Base-by-base conservation (phyloP, 2,888 invertebrate genomes). In the Drosophila sordidula region DNA sequence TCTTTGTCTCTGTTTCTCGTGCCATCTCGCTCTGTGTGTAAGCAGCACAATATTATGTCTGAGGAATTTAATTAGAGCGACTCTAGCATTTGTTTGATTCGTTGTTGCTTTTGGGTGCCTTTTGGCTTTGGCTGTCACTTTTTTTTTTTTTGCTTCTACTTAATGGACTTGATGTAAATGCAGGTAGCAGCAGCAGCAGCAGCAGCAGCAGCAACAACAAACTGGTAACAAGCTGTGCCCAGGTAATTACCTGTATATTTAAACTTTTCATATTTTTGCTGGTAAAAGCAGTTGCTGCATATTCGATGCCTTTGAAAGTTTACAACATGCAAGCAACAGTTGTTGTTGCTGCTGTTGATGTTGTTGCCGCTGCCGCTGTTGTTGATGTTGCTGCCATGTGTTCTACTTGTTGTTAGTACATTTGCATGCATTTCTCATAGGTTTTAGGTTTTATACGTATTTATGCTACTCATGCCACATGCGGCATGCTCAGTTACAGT, bases 191-290 rank as follows among this genome's bases (percentile, higher is more conserved):
- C 16, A 36, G 36, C 25, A 46, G n/a, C 26, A 54, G 11, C 58
- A 46, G 4, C 51, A 54, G 26, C 45, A 62, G 8, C 55, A 61
- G 29, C 57, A 29, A 2, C 36, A 34, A 22, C 2, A 39, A 58
- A 47, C 61, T 51, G 61, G 55, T 72, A 70, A 52, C 75, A 74
- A 65, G 75, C 82, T 79, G 78, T 63, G 78, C 82, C 38, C 65
- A 61, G 75, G 71, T 78, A 79, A 78, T 79, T 79, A 81, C 71
- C 76, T 78, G 79, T 58, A 42, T 56, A 61, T 72, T 68, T 63
- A 69, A 78, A 81, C 57, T 75, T 79, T 81, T 83, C 65, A 70
- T 86, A 86, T 76, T 84, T 83, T 50, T 73, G 63, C 51, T 62
- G 38, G 54, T 51, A 57, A 55, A 50, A 61, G 22, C 44, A 44